Evolutionary conservation across 1,140 invertebrate genomes (phyloP).

Genomic region (Drosophila chauvacae): DNA sequence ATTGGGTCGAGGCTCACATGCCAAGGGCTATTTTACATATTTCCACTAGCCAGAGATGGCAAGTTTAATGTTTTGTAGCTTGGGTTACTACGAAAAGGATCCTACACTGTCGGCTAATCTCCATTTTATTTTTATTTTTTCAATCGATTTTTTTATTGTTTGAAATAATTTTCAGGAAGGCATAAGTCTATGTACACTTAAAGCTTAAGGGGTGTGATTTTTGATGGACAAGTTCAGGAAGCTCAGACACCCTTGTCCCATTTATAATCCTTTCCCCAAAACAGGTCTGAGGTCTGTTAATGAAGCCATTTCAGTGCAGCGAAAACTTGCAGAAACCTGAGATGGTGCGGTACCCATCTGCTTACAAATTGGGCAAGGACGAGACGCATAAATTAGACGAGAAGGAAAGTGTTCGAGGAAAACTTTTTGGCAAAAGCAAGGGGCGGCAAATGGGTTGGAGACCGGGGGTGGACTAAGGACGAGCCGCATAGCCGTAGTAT

Average conservation of each 20-base stretch:
- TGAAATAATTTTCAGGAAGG: neutral
- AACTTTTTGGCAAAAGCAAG: constrained; percentile 36
- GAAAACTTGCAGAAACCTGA: constrained; percentile 55
- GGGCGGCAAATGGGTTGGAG: constrained; percentile 1
- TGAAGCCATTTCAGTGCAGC: constrained; percentile 64
- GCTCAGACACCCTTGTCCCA: constrained; percentile 4
- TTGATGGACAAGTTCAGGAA: neutral
- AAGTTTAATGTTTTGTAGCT: neutral
- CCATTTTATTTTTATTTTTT: no score
- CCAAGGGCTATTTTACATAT: neutral
- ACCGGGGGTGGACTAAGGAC: constrained; percentile 5
- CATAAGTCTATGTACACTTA: neutral
- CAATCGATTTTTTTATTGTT: no score
- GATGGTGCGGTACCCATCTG: constrained; percentile 28
- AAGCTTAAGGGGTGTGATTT: neutral
- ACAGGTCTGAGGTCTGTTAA: constrained; percentile 39
- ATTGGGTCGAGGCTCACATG: constrained; percentile 31
- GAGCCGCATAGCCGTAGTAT: constrained; percentile 30
- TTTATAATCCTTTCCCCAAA: neutral
- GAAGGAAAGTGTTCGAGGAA: constrained; percentile 46
- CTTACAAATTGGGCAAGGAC: constrained; percentile 56
- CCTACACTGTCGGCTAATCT: neutral
- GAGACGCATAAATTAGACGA: constrained; percentile 58
- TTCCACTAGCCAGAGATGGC: neutral
- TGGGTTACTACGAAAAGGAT: neutral